These are phyloP conservation scores for Spongia lamella DNA, from an alignment of 37 sponge, comb jelly and placozoan species.

Conservation along the genomic window DNA sequence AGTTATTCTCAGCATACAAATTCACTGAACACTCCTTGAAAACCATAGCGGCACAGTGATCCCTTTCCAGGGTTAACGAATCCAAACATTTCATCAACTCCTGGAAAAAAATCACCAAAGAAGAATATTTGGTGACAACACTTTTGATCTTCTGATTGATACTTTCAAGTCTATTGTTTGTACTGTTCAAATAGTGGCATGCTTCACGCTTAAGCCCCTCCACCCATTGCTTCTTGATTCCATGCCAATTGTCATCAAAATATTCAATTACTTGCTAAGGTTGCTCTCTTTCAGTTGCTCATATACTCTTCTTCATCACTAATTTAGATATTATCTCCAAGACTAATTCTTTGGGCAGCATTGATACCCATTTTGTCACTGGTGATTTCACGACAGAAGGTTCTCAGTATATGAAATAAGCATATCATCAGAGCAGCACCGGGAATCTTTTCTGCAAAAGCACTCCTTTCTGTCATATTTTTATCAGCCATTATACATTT, in stretches of 20 bases:
- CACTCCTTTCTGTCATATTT: slow-evolving; percentile 22
- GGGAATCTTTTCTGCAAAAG: slow-evolving; percentile 6
- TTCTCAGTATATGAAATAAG: slow-evolving; percentile 24
- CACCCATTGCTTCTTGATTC: neutral
- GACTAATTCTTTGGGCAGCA: slow-evolving; percentile 5
- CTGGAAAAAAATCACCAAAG: slow-evolving; percentile 3
- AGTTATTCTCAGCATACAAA: too few species aligned
- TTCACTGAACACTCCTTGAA: too few species aligned
- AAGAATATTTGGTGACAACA: slow-evolving; percentile 14
- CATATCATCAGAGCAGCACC: slow-evolving; percentile 4
- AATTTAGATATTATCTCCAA: too few species aligned
- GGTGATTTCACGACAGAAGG: slow-evolving; percentile 14
- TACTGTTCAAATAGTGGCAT: slow-evolving; percentile 1
- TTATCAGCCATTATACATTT: slow-evolving; percentile 37
- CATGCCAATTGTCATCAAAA: too few species aligned
- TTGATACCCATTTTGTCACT: slow-evolving; percentile 16
- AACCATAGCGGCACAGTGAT: slow-evolving; percentile 40
- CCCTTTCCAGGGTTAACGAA: slow-evolving; percentile 15
- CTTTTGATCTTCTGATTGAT: slow-evolving; percentile 9
- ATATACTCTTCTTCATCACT: too few species aligned
- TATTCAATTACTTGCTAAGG: too few species aligned
- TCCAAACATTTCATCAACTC: slow-evolving; percentile 23
- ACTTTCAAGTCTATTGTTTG: slow-evolving; percentile 11
- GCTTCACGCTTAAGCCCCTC: neutral
- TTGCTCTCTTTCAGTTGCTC: too few species aligned